These are phyloP conservation scores for Anastrepha obliqua DNA, from an alignment of 1,140 invertebrate genomes.

Conservation along the genomic window DNA sequence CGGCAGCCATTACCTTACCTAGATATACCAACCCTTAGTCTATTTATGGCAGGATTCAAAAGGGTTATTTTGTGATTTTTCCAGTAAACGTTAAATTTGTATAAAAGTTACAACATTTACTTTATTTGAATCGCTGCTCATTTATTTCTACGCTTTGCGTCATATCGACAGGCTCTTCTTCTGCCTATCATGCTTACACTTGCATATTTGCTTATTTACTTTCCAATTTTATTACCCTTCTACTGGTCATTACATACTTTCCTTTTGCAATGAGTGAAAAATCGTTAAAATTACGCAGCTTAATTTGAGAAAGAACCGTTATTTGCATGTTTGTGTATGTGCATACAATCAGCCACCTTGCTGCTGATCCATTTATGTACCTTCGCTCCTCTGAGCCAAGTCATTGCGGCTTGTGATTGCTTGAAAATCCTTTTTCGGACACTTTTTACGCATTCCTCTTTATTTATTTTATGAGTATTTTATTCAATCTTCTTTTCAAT, in stretches of 20 bases:
- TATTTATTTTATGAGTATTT: slow-evolving; percentile 28
- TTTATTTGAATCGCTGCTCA: no score
- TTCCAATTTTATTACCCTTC: no score
- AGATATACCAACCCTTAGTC: no score
- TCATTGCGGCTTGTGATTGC: not conserved
- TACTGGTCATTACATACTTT: not conserved
- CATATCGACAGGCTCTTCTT: no score
- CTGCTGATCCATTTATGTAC: not conserved
- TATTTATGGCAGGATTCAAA: no score
- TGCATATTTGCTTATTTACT: no score
- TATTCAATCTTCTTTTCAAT: slow-evolving; percentile 15
- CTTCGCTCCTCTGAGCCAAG: not conserved
- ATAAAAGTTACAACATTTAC: no score
- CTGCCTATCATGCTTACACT: no score
- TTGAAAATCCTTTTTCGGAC: not conserved
- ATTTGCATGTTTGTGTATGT: not conserved
- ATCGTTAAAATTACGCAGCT: not conserved
- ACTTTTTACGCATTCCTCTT: not conserved
- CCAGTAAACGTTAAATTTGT: no score
- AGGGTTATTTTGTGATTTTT: no score
- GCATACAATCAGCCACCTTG: not conserved
- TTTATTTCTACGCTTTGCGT: no score
- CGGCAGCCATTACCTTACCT: no score
- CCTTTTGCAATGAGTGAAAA: not conserved
- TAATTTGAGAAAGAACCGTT: not conserved